Base-by-base conservation (phyloP, 2,797 vertebrate genomes). In the Rhinoraja longicauda region DNA sequence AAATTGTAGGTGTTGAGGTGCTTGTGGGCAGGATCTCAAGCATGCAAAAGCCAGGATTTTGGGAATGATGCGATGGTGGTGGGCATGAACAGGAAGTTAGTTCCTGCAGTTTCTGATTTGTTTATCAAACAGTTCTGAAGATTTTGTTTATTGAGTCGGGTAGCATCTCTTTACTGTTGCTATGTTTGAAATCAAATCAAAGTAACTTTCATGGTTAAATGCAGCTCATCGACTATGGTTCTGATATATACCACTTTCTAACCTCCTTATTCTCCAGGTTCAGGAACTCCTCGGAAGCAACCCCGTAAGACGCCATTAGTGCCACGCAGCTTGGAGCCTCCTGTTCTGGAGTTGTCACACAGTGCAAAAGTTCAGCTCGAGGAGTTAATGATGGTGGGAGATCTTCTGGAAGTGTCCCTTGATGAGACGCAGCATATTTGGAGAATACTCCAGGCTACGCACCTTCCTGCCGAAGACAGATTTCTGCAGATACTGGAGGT, bases 381-480 rank as follows among this genome's bases (percentile, higher is more conserved):
- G 95, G 98, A 99, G 94, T 97, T 99, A 79, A 99, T 99, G 98
- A 99, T 99, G 99, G 96, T 98, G 93, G 99, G 99, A 84, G 99
- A 99, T 95, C 97, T 99, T 9, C 95, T 99, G 94, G 99, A 99
- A 95, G 99, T 99, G 1, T 99, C 98, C 57, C 96, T 99, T 94
- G 99, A 99, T 94, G 99, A 99, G 95, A 99, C 98, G 29, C 99
- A 99, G 94, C 99, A 99, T 95, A 99, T 99, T 96, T 99, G 99
- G 99, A 95, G 99, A 95, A 99, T 99, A 95, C 96, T 99, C 91
- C 99, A 99, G 95, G 99, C 99, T 93, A 99, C 98, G 0, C 98
- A 99, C 93, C 98, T 98, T 4, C 99, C 98, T 3, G 98, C 98
- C 12, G 99, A 99, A 94, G 99, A 99, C 75, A 96, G 97, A 93